phyloP scores from a whole-genome alignment of 2,888 invertebrate genomes.

The Encarsia formosa region DNA sequence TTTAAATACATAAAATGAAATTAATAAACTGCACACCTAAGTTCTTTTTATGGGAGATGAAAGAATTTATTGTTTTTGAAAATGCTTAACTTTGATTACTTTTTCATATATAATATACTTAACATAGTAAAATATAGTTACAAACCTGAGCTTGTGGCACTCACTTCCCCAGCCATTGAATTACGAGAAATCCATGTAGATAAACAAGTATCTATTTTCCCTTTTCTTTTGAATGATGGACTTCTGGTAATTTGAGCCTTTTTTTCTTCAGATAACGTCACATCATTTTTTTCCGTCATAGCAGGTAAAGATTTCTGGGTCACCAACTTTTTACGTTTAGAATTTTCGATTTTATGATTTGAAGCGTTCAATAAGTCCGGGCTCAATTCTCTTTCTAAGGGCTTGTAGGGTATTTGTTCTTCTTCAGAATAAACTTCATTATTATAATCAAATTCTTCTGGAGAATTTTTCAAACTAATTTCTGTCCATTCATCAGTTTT shows the following conservation, averaged over 20 bases:
- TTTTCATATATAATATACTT: too few relatives aligned
- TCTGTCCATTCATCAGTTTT: slow-evolving; percentile 68
- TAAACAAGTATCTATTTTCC: slow-evolving; percentile 54
- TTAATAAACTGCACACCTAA: too few relatives aligned
- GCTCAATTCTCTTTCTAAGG: slow-evolving; percentile 46
- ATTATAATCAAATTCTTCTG: slow-evolving; percentile 61
- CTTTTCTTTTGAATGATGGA: slow-evolving; percentile 45
- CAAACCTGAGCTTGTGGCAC: slow-evolving; percentile 49
- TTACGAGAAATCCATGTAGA: slow-evolving; percentile 58
- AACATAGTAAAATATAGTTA: slow-evolving; percentile 1
- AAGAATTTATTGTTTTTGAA: too few relatives aligned
- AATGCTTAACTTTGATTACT: too few relatives aligned
- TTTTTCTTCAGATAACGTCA: slow-evolving; percentile 37
- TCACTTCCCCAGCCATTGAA: slow-evolving; percentile 51
- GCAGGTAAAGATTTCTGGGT: slow-evolving; percentile 54
- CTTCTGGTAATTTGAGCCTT: slow-evolving; percentile 48
- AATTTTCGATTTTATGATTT: slow-evolving; percentile 22
- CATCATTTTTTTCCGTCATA: slow-evolving; percentile 45
- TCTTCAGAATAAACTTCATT: slow-evolving; percentile 54
- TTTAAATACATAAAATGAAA: too few relatives aligned
- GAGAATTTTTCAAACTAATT: slow-evolving; percentile 67
- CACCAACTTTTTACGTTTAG: slow-evolving; percentile 43
- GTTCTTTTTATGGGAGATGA: too few relatives aligned
- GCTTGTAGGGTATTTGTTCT: slow-evolving; percentile 53
- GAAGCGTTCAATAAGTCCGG: slow-evolving; percentile 41